Percentiles rank a stretch among this genome's conserved stretches.
These are phyloP conservation scores for Enteromius fasciolatus DNA, from an alignment of 2,797 vertebrate species.

Conservation along the genomic window DNA sequence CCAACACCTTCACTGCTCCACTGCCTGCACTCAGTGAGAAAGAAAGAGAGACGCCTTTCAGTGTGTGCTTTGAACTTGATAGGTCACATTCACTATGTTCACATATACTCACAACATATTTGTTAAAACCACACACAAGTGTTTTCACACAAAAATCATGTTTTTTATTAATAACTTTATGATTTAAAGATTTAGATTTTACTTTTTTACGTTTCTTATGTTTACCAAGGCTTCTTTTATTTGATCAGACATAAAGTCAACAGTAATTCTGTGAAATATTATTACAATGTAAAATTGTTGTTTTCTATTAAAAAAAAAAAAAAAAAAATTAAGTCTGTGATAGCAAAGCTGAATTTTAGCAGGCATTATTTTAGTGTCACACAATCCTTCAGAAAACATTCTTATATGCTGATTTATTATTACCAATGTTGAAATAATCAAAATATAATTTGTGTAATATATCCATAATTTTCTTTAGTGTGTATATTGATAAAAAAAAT, in stretches of 20 bases:
- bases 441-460: not conserved
- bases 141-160: not conserved
- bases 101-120: not conserved
- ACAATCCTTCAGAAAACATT: not conserved
- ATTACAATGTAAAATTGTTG: not conserved
- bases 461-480: not conserved
- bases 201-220: not conserved
- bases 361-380: not conserved
- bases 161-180: not conserved
- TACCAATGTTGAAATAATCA: not conserved
- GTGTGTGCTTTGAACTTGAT: not conserved
- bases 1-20: constrained; percentile 69
- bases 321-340: not conserved
- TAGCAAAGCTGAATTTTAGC: not conserved
- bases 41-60: constrained; percentile 26
- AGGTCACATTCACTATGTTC: not conserved
- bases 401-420: not conserved
- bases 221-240: not conserved
- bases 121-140: not conserved
- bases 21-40: constrained; percentile 54
- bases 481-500: not conserved
- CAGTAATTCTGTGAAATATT: not conserved
- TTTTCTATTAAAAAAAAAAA: not conserved
- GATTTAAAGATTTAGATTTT: not conserved
- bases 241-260: not conserved